Conservation (phyloP, 2,888 invertebrate genomes). For the Lasioglossum marginatum region DNA sequence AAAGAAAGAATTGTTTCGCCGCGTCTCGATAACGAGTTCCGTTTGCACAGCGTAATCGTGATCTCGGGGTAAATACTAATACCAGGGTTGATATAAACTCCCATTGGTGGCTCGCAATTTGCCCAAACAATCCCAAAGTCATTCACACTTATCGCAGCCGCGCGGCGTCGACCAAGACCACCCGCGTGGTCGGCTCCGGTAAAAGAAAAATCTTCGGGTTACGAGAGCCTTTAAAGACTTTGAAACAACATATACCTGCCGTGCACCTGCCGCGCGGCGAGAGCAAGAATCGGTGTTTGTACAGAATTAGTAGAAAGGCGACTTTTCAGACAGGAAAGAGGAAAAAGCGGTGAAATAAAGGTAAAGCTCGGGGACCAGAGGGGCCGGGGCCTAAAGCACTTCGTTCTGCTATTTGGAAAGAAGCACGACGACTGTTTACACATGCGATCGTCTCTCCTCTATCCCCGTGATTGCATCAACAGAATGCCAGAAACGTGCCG, state of each 20-base stretch:
- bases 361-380: background rate
- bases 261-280: slow-evolving; percentile 71
- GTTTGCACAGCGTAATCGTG: slow-evolving; percentile 10
- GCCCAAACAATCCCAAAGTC: slow-evolving; percentile 63
- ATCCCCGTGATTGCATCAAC: slow-evolving; percentile 56
- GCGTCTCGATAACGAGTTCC: slow-evolving; percentile 1
- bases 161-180: slow-evolving; percentile 11
- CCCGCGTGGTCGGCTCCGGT: slow-evolving; percentile 71
- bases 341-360: slow-evolving; percentile 24
- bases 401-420: slow-evolving; percentile 50
- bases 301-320: slow-evolving; percentile 77
- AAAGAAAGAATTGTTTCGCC: background rate
- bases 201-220: slow-evolving; percentile 65
- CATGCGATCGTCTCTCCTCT: slow-evolving; percentile 34
- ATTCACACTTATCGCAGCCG: slow-evolving; percentile 65
- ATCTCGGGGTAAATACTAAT: slow-evolving; percentile 17
- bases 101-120: slow-evolving; percentile 33
- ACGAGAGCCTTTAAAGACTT: slow-evolving; percentile 73
- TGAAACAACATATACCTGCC: slow-evolving; percentile 81
- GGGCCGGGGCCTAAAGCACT: slow-evolving; percentile 36
- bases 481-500: slow-evolving; percentile 31
- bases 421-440: slow-evolving; percentile 53
- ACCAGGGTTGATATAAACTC: slow-evolving; percentile 4
- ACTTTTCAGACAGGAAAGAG: slow-evolving; percentile 59
- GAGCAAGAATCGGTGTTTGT: slow-evolving; percentile 70